A percentile compares a stretch with the other conserved stretches of the same genome.
Conservation (phyloP, 1,140 invertebrate species). For the Anadara kagoshimensis region DNA sequence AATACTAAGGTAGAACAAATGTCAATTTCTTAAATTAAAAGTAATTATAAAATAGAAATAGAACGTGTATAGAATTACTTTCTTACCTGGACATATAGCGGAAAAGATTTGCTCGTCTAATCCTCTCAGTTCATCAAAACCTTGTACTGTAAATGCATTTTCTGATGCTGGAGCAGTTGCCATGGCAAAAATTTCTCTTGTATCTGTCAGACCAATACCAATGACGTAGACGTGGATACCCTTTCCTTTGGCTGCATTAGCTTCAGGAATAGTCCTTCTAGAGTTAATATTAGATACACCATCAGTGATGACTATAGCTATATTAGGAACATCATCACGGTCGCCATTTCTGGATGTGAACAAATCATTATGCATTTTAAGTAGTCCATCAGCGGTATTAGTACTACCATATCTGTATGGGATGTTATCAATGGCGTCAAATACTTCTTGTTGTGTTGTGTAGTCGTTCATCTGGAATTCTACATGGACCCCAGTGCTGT, state of each 20-base stretch:
- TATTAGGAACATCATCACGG: constrained; percentile 52
- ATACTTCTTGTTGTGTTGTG: constrained; percentile 44
- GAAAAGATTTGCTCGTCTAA: constrained; percentile 29
- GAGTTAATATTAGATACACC: constrained; percentile 62
- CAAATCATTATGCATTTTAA: constrained; percentile 48
- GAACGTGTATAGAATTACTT: too few species aligned
- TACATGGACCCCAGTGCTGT: constrained; percentile 51
- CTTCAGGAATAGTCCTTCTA: constrained; percentile 56
- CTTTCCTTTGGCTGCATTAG: constrained; percentile 30
- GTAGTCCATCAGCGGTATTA: constrained; percentile 55
- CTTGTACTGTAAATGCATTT: constrained; percentile 52
- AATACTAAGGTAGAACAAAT: too few species aligned
- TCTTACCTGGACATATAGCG: constrained; percentile 40
- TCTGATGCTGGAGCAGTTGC: constrained; percentile 42
- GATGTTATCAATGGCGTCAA: constrained; percentile 51
- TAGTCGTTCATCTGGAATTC: constrained; percentile 53
- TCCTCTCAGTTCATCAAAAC: constrained; percentile 49
- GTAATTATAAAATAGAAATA: too few species aligned
- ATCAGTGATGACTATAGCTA: constrained; percentile 60
- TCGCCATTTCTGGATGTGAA: constrained; percentile 55
- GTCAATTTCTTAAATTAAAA: too few species aligned
- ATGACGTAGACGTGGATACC: constrained; percentile 61
- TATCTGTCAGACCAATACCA: constrained; percentile 58
- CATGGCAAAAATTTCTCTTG: constrained; percentile 52
- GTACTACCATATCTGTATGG: constrained; percentile 57